phyloP scores from a whole-genome alignment of 2,888 invertebrate genomes.

The Orthosia cruda region DNA sequence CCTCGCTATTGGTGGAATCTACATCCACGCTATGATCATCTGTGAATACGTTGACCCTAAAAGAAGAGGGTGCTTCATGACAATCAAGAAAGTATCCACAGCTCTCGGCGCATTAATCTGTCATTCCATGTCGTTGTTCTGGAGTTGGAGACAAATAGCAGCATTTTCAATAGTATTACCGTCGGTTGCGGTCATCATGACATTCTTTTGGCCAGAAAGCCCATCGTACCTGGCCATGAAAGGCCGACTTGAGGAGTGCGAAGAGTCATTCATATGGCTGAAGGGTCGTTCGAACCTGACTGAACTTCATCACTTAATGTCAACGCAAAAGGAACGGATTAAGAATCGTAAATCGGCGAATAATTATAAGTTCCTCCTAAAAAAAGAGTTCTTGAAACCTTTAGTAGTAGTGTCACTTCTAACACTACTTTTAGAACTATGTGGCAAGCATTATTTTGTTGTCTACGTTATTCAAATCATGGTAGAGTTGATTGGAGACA shows the following conservation, averaged over 20 bases:
- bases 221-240: constrained; percentile 75
- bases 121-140: constrained; percentile 70
- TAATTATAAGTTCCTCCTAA: constrained; percentile 55
- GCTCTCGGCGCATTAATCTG: constrained; percentile 72
- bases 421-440: constrained; percentile 71
- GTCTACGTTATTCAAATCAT: constrained; percentile 76
- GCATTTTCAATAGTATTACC: constrained; percentile 57
- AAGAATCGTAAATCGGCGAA: constrained; percentile 26
- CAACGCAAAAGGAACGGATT: constrained; percentile 61
- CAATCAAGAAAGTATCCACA: constrained; percentile 68
- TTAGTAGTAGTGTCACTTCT: constrained; percentile 68
- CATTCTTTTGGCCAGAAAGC: constrained; percentile 77
- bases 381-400: constrained; percentile 74
- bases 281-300: constrained; percentile 68
- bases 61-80: constrained; percentile 75
- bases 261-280: constrained; percentile 72
- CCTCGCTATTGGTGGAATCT: constrained; percentile 70
- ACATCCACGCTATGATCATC: constrained; percentile 70
- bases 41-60: constrained; percentile 74
- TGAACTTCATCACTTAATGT: constrained; percentile 69
- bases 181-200: constrained; percentile 60
- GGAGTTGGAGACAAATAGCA: constrained; percentile 76
- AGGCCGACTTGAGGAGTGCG: constrained; percentile 74
- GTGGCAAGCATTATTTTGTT: constrained; percentile 74
- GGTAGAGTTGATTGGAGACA: constrained; percentile 67